phyloP scores from a whole-genome alignment of 2,888 invertebrate species.

The Tetanocera ferruginea region DNA sequence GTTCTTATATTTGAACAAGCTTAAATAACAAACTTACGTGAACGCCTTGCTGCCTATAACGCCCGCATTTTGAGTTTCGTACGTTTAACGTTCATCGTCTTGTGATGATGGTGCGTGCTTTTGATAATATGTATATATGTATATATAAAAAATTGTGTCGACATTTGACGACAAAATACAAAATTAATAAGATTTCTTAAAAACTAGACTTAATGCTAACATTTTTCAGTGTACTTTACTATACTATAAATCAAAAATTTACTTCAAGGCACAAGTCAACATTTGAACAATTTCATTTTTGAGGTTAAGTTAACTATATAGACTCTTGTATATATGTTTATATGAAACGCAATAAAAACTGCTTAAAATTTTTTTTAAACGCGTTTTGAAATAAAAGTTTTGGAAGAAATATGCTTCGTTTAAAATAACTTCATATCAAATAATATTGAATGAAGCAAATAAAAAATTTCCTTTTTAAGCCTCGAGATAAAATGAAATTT shows the following conservation, averaged over 20 bases:
- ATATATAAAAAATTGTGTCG: too few species aligned
- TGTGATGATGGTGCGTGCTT: too few species aligned
- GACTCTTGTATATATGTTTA: neutral
- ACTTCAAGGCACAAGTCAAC: conserved; percentile 71
- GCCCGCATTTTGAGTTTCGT: too few species aligned
- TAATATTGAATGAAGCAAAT: neutral
- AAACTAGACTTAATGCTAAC: neutral
- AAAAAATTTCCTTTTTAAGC: neutral
- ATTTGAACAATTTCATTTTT: conserved; percentile 60
- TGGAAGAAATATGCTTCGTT: conserved; percentile 37
- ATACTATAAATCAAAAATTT: neutral
- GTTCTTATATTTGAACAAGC: too few species aligned
- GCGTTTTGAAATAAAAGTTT: conserved; percentile 5
- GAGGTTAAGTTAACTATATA: neutral
- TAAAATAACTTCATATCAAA: neutral
- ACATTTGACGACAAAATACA: too few species aligned
- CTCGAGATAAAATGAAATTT: neutral
- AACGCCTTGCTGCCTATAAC: too few species aligned
- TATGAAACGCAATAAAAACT: neutral
- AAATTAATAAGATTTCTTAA: too few species aligned
- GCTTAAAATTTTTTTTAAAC: neutral
- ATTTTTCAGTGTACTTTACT: neutral
- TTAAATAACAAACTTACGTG: too few species aligned
- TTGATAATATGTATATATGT: too few species aligned
- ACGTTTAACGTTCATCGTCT: too few species aligned